Evolutionary conservation across 2,888 invertebrate species (phyloP).

Genomic region (Lasioglossum villosulum): DNA sequence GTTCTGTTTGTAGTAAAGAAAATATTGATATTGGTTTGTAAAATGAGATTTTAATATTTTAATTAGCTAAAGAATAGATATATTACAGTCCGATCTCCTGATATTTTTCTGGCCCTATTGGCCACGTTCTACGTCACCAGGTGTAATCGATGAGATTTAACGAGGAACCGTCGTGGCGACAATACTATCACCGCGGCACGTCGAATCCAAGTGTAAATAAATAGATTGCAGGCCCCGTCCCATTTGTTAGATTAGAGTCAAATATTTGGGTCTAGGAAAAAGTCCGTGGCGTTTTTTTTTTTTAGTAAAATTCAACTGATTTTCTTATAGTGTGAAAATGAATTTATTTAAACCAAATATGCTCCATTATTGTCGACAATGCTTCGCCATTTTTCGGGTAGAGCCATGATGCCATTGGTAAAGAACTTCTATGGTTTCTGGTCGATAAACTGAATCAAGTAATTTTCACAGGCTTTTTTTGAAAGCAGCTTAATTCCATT

Average conservation of each 20-base stretch:
- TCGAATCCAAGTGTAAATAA: conserved; percentile 81
- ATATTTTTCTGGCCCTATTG: neutral
- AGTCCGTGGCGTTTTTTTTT: no score
- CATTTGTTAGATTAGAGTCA: conserved; percentile 83
- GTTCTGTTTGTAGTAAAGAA: neutral
- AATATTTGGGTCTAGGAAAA: no score
- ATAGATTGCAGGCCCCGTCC: conserved; percentile 78
- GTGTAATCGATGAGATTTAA: conserved; percentile 47
- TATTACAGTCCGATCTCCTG: neutral
- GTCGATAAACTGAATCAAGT: no score
- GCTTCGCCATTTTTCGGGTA: no score
- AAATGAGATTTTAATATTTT: neutral
- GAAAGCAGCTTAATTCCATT: no score
- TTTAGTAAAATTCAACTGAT: no score
- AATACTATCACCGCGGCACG: conserved; percentile 70
- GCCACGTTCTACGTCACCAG: conserved; percentile 1
- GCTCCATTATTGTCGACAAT: no score
- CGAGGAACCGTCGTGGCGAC: conserved; percentile 41
- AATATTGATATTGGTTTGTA: neutral
- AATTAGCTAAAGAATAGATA: neutral
- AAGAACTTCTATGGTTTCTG: no score
- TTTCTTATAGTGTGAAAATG: no score
- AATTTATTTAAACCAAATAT: no score
- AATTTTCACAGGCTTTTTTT: no score
- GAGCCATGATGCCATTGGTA: no score